These are phyloP conservation scores for Gymnocypris eckloni DNA, from an alignment of 2,797 vertebrate species.

Conservation along the genomic window DNA sequence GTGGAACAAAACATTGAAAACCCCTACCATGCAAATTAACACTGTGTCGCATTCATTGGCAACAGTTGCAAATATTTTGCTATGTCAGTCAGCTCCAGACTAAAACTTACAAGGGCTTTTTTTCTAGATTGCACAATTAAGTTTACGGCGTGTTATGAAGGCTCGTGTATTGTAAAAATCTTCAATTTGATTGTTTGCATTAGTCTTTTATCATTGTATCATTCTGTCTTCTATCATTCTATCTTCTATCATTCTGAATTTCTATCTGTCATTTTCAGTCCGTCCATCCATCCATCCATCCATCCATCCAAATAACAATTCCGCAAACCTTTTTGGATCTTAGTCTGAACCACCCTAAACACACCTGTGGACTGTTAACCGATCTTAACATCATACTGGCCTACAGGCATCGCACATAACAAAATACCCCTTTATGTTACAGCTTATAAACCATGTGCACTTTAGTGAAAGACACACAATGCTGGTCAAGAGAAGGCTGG, in stretches of 20 bases:
- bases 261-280: not conserved
- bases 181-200: not conserved
- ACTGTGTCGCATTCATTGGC: conserved; percentile 64
- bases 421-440: conserved; percentile 37
- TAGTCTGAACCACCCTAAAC: not conserved
- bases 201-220: not conserved
- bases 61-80: conserved; percentile 63
- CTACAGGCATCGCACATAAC: conserved; percentile 16
- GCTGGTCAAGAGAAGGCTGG: not conserved
- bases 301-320: not conserved
- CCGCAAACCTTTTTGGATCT: not conserved
- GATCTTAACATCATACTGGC: conserved; percentile 31
- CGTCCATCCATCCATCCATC: not conserved
- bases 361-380: not conserved
- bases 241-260: not conserved
- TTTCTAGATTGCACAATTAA: not conserved
- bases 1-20: conserved; percentile 66
- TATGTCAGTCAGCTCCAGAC: conserved; percentile 40
- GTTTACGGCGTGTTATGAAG: conserved; percentile 8
- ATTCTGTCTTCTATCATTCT: not conserved
- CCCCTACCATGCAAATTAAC: conserved; percentile 65
- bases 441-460: not conserved
- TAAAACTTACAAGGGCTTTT: conserved; percentile 3
- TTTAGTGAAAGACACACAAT: not conserved
- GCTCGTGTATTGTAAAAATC: not conserved